Base-by-base conservation (phyloP, 1,140 invertebrate genomes). In the Pygmarrhopalites habei region DNA sequence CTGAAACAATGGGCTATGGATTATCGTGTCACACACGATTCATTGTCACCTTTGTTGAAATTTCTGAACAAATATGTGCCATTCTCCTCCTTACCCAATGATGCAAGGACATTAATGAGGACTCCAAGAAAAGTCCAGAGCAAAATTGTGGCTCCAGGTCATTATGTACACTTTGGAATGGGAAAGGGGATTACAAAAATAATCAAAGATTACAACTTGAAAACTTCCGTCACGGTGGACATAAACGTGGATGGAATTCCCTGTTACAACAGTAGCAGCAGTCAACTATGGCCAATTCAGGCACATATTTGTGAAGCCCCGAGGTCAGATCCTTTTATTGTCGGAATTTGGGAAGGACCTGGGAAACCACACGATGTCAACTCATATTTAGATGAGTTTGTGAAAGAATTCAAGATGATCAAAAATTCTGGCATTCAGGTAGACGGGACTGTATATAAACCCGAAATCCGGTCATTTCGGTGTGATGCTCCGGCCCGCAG, bases 201-300 rank as follows among this genome's bases (percentile, higher is more conserved):
- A 56, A 64, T 63, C 23, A 70, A 72, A 55, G 7, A 17, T 61
- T 51, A 64, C 29, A 2, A 19, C 7, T 32, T 49, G 1, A 25
- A 15, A 32, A 29, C 4, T 4, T 32, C 14, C 2, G 12, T 64
- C 5, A 43, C 21, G 1, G 0, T 59, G 2, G 12, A 55, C 19
- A 41, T 64, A 2, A 64, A 55, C 44, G 26, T 60, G 1, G 62
- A 64, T 32, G 62, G 62, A 2, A 17, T 47, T 47, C 44, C 44
- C 5, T 19, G 7, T 25, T 5, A 7, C 4, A 47, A 47, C 7
- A 47, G 44, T n/a, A 47, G 44, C n/a, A n/a, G 23, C 5, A 47
- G 44, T 25, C 44, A 47, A 19, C n/a, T 47, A 19, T 47, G 44
- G 44, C 44, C 44, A n/a, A 47, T 47, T 21, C 44, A 47, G n/a